These are phyloP conservation scores for Theocolax elegans DNA, from an alignment of 1,140 invertebrate genomes.

Conservation along the genomic window DNA sequence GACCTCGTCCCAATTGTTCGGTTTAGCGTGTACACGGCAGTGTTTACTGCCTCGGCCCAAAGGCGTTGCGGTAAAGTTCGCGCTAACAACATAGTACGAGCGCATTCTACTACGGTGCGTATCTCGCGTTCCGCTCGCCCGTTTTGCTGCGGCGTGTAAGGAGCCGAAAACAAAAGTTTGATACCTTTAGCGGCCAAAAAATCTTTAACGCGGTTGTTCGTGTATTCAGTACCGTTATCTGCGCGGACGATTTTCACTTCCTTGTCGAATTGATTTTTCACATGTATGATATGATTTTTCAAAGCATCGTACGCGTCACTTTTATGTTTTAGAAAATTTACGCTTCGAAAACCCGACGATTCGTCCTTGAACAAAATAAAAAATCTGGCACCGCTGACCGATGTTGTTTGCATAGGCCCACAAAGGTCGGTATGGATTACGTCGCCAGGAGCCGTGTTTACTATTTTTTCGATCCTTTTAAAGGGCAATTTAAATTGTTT, in stretches of 20 bases:
- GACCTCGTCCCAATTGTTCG: background rate
- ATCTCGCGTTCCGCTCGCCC: conserved; percentile 58
- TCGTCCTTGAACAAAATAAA: conserved; percentile 56
- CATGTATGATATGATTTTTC: conserved; percentile 41
- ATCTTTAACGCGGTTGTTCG: conserved; percentile 24
- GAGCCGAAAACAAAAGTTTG: conserved; percentile 43
- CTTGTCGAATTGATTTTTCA: conserved; percentile 34
- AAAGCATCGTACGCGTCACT: conserved; percentile 40
- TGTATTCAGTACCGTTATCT: conserved; percentile 47
- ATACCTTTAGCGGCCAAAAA: conserved; percentile 38
- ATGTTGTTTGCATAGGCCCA: conserved; percentile 52
- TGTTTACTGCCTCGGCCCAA: conserved; percentile 17
- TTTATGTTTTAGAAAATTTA: conserved; percentile 56
- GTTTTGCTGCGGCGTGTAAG: conserved; percentile 62
- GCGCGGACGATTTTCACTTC: conserved; percentile 44
- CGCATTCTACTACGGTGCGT: conserved; percentile 41
- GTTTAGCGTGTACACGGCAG: conserved; percentile 1
- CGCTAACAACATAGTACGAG: conserved; percentile 32
- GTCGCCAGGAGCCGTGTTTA: conserved; percentile 23
- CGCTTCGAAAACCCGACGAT: conserved; percentile 43
- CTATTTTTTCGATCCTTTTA: conserved; percentile 19
- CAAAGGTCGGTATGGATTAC: conserved; percentile 52
- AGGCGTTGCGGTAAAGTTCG: conserved; percentile 21
- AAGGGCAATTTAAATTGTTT: conserved; percentile 38
- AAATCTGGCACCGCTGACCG: conserved; percentile 46